These are phyloP conservation scores for Bolinopsis microptera DNA, from an alignment of 37 sponge, comb jelly and placozoan species.

Conservation along the genomic window DNA sequence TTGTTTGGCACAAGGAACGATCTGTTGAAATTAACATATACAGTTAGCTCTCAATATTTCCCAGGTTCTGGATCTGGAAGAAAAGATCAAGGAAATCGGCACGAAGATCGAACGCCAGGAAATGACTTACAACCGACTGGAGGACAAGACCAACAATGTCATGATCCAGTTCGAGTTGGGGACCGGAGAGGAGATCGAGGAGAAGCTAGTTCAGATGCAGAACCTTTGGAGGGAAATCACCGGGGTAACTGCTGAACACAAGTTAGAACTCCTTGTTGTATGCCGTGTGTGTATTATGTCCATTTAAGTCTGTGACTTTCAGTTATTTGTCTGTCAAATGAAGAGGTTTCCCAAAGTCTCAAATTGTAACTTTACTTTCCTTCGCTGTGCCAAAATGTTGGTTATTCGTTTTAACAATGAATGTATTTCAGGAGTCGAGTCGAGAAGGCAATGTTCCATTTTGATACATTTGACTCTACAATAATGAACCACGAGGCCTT, in stretches of 20 bases:
- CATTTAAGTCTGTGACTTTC: no score
- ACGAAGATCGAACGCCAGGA: not conserved
- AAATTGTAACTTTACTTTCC: no score
- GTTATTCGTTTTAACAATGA: no score
- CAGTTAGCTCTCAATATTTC: no score
- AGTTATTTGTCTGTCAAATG: no score
- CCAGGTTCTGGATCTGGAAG: not conserved
- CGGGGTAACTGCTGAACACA: not conserved
- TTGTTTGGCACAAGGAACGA: no score
- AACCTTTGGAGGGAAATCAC: not conserved
- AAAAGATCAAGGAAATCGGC: not conserved
- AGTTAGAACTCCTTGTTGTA: no score
- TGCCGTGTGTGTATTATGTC: no score
- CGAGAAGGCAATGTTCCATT: not conserved
- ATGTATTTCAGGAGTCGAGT: not conserved
- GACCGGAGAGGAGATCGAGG: conserved; percentile 45
- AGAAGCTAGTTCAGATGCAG: conserved; percentile 32
- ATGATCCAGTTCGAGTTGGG: conserved; percentile 48
- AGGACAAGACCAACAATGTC: not conserved
- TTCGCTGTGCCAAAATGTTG: no score
- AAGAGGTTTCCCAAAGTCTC: no score
- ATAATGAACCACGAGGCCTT: not conserved
- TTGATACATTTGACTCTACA: not conserved
- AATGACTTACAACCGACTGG: conserved; percentile 8
- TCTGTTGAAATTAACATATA: no score